Percentiles rank a stretch among this genome's conserved stretches.
Conservation (phyloP, 2,888 invertebrate species). For the Lycocerus yunnanus region DNA sequence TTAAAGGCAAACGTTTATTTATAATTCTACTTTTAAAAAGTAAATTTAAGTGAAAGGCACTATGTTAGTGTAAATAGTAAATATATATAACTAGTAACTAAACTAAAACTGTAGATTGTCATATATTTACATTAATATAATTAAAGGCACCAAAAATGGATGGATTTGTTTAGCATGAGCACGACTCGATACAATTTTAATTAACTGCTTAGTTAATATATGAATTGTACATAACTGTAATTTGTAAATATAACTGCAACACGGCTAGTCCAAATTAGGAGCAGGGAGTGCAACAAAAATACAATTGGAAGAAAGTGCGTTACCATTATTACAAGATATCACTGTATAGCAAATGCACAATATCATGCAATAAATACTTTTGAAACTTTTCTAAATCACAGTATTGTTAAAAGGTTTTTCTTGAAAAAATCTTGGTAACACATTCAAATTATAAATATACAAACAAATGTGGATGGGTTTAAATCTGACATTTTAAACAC, state of each 20-base stretch:
- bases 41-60: constrained; percentile 42
- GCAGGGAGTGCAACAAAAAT: constrained; percentile 32
- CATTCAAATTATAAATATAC: neutral
- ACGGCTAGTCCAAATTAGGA: constrained; percentile 27
- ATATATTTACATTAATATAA: constrained; percentile 45
- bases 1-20: constrained; percentile 31
- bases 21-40: constrained; percentile 16
- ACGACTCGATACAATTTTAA: constrained; percentile 35
- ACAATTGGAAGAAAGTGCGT: constrained; percentile 15
- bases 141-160: constrained; percentile 56
- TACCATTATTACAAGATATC: neutral
- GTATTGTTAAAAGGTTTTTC: neutral
- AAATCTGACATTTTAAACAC: neutral
- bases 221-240: constrained; percentile 16
- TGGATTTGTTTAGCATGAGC: constrained; percentile 55
- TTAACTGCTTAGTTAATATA: constrained; percentile 24
- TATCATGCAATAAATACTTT: neutral
- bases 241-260: constrained; percentile 24
- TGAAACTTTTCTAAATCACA: neutral
- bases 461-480: neutral
- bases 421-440: neutral
- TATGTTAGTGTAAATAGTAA: constrained; percentile 42
- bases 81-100: constrained; percentile 24
- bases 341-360: neutral
- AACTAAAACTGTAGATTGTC: constrained; percentile 42